These are phyloP conservation scores for Chaetodon trifasciatus DNA, from an alignment of 2,797 vertebrate genomes.

Conservation along the genomic window DNA sequence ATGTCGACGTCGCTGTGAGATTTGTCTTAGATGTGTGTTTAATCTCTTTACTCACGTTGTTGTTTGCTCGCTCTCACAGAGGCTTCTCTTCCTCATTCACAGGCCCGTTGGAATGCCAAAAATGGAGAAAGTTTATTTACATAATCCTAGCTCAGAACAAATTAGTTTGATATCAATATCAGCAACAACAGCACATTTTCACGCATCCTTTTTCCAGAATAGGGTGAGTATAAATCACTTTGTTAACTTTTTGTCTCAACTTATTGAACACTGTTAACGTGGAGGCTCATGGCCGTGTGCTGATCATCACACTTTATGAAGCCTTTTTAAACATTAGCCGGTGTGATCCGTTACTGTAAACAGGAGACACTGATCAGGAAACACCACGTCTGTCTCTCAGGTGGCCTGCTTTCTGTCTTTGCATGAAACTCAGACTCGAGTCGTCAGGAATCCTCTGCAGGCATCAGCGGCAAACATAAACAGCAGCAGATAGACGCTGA, in stretches of 20 bases:
- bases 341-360: neutral
- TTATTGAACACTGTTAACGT: no score
- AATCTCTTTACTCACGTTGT: neutral
- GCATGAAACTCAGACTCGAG: neutral
- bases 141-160: conserved; percentile 99
- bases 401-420: neutral
- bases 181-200: conserved; percentile 99
- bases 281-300: neutral
- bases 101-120: conserved; percentile 99
- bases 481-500: neutral
- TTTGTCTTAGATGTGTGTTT: neutral
- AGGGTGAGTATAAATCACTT: conserved; percentile 90
- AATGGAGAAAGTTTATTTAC: conserved; percentile 99
- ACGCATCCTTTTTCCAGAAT: conserved; percentile 99
- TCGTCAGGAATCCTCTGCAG: neutral
- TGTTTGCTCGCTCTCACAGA: neutral
- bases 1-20: neutral
- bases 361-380: neutral
- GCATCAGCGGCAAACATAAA: neutral
- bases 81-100: conserved; percentile 61
- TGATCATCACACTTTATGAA: neutral
- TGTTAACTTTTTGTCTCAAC: no score
- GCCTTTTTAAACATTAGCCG: neutral
- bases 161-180: conserved; percentile 99
- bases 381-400: neutral